These are phyloP conservation scores for Sebastes trivittatus DNA, from an alignment of 2,797 vertebrate genomes.

Conservation along the genomic window DNA sequence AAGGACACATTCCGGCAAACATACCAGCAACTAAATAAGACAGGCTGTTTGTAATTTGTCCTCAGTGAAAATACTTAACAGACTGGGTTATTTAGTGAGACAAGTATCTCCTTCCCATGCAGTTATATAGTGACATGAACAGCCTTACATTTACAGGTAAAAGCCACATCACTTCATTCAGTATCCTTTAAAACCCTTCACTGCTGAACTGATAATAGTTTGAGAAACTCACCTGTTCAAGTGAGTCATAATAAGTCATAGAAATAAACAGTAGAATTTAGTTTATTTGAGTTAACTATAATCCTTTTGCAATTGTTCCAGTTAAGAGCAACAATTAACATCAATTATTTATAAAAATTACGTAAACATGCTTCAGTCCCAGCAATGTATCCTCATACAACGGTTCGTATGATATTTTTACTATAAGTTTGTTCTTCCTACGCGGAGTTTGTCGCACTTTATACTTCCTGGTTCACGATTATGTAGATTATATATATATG, in stretches of 20 bases:
- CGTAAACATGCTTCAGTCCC: too few species aligned
- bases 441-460: fast-evolving
- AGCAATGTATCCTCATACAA: too few species aligned
- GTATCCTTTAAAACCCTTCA: neutral
- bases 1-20: slow-evolving; percentile 68
- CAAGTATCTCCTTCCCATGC: neutral
- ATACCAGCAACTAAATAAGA: slow-evolving; percentile 46
- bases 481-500: too few species aligned
- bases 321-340: neutral
- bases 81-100: neutral
- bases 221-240: neutral
- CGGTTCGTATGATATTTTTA: too few species aligned
- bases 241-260: neutral
- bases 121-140: neutral
- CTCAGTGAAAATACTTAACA: neutral
- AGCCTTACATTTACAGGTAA: neutral
- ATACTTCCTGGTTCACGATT: too few species aligned
- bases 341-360: too few species aligned
- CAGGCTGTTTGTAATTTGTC: slow-evolving; percentile 66
- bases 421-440: too few species aligned
- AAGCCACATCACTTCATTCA: neutral
- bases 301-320: neutral
- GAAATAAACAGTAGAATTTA: neutral
- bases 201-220: neutral
- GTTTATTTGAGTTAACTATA: neutral